These are phyloP conservation scores for Falco rusticolus DNA, from an alignment of 2,797 vertebrate genomes.

Conservation along the genomic window DNA sequence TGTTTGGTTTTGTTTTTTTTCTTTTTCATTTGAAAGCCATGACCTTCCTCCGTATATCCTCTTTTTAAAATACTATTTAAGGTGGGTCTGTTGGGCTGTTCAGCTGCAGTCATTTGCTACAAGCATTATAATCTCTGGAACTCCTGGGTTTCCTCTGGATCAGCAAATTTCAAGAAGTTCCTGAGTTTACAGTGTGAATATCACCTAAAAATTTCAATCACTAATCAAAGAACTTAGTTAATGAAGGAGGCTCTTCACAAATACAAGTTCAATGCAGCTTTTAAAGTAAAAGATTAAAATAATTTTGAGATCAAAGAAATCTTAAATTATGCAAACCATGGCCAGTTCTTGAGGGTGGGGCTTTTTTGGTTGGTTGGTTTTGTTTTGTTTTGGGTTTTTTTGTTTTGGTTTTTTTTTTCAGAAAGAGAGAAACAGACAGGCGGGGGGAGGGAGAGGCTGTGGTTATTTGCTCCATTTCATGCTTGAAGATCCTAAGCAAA, in stretches of 20 bases:
- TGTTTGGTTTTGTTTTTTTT: no score
- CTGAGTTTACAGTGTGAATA: background rate
- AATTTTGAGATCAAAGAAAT: background rate
- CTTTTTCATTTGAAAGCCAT: background rate
- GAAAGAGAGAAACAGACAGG: background rate
- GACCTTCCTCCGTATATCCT: background rate
- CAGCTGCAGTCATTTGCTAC: background rate
- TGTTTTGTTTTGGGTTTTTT: rapidly evolving
- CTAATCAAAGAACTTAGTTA: background rate
- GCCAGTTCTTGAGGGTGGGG: no score
- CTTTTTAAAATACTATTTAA: background rate
- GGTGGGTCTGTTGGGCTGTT: background rate
- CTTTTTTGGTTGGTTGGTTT: background rate
- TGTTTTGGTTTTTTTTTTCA: background rate
- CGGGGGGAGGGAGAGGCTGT: background rate
- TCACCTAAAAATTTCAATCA: background rate
- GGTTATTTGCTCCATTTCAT: background rate
- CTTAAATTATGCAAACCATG: background rate
- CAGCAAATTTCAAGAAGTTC: background rate
- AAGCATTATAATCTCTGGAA: background rate
- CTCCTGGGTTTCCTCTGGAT: background rate
- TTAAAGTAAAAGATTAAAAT: background rate
- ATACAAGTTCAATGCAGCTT: background rate
- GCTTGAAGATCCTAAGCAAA: background rate
- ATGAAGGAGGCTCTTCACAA: background rate